Evolutionary conservation across 2,113 vertebrate genomes (phyloP).

Genomic region (Labeo catla): DNA sequence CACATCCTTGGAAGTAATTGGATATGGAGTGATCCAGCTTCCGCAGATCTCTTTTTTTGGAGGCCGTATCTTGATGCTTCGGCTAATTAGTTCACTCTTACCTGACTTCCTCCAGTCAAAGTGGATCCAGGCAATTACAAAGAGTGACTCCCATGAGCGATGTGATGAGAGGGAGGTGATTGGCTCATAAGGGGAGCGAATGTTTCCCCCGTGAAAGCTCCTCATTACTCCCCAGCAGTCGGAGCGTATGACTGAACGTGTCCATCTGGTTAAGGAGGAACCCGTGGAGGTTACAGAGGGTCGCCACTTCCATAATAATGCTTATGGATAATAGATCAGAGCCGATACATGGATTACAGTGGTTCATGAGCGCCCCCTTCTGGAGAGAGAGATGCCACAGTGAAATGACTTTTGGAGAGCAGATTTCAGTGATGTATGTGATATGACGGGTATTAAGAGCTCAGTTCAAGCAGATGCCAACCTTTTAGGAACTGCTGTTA

Average conservation of each 20-base stretch:
- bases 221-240: constrained; percentile 40
- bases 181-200: constrained; percentile 32
- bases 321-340: constrained; percentile 29
- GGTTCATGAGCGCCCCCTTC: constrained; percentile 73
- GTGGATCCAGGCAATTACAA: constrained; percentile 63
- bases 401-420: constrained; percentile 35
- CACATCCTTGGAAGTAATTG: constrained; percentile 61
- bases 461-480: constrained; percentile 23
- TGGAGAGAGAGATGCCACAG: constrained; percentile 47
- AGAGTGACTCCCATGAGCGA: constrained; percentile 56
- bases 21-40: constrained; percentile 54
- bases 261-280: constrained; percentile 48
- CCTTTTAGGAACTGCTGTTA: not conserved
- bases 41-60: constrained; percentile 45
- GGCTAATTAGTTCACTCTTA: constrained; percentile 65
- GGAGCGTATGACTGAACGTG: constrained; percentile 45
- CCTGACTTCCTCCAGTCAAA: constrained; percentile 58
- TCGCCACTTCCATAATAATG: constrained; percentile 47
- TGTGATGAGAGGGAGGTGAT: constrained; percentile 56
- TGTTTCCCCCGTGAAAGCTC: constrained; percentile 25
- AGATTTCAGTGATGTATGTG: constrained; percentile 41
- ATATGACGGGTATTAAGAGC: constrained; percentile 33
- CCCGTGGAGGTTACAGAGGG: constrained; percentile 38
- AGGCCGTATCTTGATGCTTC: constrained; percentile 59
- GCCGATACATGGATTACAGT: not conserved